These are phyloP conservation scores for Laothoe populi DNA, from an alignment of 2,888 invertebrate genomes.

Conservation along the genomic window DNA sequence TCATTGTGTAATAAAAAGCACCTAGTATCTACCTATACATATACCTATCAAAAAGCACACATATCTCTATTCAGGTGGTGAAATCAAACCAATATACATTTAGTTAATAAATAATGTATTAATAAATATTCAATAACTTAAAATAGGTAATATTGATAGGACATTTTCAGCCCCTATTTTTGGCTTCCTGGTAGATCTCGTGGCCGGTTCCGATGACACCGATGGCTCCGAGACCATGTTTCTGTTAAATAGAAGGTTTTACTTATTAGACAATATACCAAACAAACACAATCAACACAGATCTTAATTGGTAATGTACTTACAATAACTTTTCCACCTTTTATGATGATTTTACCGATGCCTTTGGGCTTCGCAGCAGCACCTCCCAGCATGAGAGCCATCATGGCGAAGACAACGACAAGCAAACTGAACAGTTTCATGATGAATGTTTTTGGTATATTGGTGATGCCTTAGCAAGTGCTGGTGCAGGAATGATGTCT, in stretches of 20 bases:
- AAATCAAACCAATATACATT: neutral
- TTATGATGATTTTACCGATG: constrained; percentile 30
- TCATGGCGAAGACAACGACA: constrained; percentile 22
- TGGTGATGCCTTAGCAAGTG: neutral
- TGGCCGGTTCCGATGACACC: constrained; percentile 37
- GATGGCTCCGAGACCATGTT: constrained; percentile 33
- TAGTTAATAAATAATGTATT: neutral
- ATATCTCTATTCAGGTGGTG: no score
- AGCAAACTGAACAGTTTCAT: constrained; percentile 28
- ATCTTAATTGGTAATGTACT: constrained; percentile 20
- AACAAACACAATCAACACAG: neutral
- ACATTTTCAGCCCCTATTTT: constrained; percentile 28
- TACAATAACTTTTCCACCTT: constrained; percentile 35
- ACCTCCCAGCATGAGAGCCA: constrained; percentile 25
- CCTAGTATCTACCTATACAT: no score
- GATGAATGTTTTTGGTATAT: neutral
- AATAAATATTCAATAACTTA: neutral
- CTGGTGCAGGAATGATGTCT: neutral
- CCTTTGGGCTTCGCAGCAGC: constrained; percentile 28
- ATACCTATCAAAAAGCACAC: no score
- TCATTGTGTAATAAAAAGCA: no score
- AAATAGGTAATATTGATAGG: neutral
- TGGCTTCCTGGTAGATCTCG: constrained; percentile 34
- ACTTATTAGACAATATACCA: neutral
- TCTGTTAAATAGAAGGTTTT: constrained; percentile 32